Percentiles rank a stretch among this genome's conserved stretches.
Evolutionary conservation across 2,888 invertebrate species (phyloP).

Genomic region (Agrypnus murinus): DNA sequence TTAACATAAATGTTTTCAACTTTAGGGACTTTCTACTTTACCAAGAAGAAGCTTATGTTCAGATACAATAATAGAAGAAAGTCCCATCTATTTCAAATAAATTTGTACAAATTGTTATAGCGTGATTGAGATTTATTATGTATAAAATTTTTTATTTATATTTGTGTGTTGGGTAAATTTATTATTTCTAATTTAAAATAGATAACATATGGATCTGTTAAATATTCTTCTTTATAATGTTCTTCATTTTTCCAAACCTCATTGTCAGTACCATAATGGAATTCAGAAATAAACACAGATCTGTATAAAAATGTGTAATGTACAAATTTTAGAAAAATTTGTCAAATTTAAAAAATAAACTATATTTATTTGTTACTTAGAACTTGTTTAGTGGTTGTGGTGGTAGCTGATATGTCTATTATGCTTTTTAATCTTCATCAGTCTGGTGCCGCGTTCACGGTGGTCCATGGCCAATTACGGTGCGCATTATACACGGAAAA

Average conservation of each 20-base stretch:
- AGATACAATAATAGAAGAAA: too few relatives aligned
- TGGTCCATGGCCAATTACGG: conserved; percentile 68
- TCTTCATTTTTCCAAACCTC: not conserved
- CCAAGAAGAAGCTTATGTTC: too few relatives aligned
- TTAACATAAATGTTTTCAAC: conserved; percentile 9
- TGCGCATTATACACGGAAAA: conserved; percentile 66
- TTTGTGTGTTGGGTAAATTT: conserved; percentile 45
- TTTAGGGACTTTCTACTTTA: not conserved
- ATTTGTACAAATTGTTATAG: conserved; percentile 51
- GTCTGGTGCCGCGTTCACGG: conserved; percentile 60
- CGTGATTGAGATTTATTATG: conserved; percentile 47
- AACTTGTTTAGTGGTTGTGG: conserved; percentile 45
- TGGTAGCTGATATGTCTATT: conserved; percentile 56
- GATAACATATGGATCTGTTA: conserved; percentile 4
- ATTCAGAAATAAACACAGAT: not conserved
- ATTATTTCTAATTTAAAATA: conserved; percentile 25
- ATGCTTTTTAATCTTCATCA: conserved; percentile 61
- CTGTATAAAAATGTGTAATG: not conserved
- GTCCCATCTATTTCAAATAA: conserved; percentile 18
- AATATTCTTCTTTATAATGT: not conserved
- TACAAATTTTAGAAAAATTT: conserved; percentile 17
- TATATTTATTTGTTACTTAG: conserved; percentile 54
- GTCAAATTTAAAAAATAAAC: conserved; percentile 28
- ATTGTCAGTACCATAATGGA: too few relatives aligned
- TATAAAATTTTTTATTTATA: conserved; percentile 39